Conservation (phyloP, 2,797 vertebrate species). For the Heliangelus exortis region DNA sequence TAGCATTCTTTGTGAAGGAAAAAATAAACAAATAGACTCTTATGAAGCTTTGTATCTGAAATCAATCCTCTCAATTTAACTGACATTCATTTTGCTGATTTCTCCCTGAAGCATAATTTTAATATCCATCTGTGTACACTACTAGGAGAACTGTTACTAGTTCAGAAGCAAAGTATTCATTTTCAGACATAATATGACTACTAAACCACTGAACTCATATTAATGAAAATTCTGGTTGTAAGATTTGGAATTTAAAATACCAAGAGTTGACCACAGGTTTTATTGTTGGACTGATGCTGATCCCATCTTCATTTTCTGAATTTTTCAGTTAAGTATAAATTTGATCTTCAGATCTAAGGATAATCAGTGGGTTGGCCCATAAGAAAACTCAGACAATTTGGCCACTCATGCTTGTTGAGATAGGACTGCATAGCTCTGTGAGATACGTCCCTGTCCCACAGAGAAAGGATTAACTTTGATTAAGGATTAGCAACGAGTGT, state of each 20-base stretch:
- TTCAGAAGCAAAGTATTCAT: neutral
- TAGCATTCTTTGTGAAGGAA: neutral
- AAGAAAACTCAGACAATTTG: neutral
- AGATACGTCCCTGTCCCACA: neutral
- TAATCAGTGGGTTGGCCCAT: neutral
- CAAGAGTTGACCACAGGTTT: neutral
- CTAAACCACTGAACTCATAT: neutral
- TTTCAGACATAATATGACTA: neutral
- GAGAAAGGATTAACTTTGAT: neutral
- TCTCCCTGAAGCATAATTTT: neutral
- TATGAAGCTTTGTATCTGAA: constrained; percentile 13
- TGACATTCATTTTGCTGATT: constrained; percentile 39
- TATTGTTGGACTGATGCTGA: neutral
- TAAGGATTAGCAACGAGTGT: neutral
- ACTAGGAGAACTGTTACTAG: neutral
- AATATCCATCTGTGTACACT: neutral
- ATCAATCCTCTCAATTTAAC: constrained; percentile 59
- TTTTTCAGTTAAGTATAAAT: neutral
- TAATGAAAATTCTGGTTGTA: neutral
- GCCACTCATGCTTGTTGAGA: neutral
- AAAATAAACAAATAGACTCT: constrained; percentile 34
- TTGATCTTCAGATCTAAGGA: neutral
- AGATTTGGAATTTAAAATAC: neutral
- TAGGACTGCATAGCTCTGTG: neutral
- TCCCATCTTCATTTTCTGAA: neutral